Evolutionary conservation across 1,140 invertebrate genomes (phyloP).

Genomic region (Papilio xuthus): DNA sequence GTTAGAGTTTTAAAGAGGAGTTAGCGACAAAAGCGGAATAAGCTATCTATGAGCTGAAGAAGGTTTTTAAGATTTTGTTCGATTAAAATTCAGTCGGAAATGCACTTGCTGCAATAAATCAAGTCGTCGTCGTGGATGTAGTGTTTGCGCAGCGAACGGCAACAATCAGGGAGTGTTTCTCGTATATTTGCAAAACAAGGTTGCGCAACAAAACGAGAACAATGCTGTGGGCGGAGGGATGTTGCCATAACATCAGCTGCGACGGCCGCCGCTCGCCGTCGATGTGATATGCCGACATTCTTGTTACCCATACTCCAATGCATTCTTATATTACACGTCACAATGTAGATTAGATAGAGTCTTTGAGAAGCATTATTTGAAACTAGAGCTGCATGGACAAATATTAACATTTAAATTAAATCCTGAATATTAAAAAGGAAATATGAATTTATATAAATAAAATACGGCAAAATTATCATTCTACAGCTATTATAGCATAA

Average conservation of each 20-base stretch:
- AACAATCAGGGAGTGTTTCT: slow-evolving; percentile 58
- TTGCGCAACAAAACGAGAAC: slow-evolving; percentile 71
- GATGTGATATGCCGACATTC: slow-evolving; percentile 38
- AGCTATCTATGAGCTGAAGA: not conserved
- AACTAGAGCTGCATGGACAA: not conserved
- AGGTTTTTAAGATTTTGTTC: slow-evolving; percentile 17
- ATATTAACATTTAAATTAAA: too few species aligned
- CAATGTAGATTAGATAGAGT: not conserved
- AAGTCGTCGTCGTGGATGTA: slow-evolving; percentile 41
- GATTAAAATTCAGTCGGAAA: not conserved
- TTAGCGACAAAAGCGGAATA: too few species aligned
- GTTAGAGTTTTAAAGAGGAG: too few species aligned
- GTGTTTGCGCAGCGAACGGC: slow-evolving; percentile 63
- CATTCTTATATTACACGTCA: slow-evolving; percentile 26
- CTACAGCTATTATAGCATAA: not conserved
- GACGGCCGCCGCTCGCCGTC: slow-evolving; percentile 41
- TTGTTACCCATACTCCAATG: slow-evolving; percentile 10
- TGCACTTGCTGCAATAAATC: not conserved
- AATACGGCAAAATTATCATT: not conserved
- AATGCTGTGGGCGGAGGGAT: slow-evolving; percentile 63
- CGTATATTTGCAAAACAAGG: slow-evolving; percentile 71
- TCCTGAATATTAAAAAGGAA: not conserved
- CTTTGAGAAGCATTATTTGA: not conserved
- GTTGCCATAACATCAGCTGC: slow-evolving; percentile 70
- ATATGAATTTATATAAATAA: not conserved